These are phyloP conservation scores for Cricetomys ansorgei DNA, from an alignment of 2,113 vertebrate genomes.

Conservation along the genomic window DNA sequence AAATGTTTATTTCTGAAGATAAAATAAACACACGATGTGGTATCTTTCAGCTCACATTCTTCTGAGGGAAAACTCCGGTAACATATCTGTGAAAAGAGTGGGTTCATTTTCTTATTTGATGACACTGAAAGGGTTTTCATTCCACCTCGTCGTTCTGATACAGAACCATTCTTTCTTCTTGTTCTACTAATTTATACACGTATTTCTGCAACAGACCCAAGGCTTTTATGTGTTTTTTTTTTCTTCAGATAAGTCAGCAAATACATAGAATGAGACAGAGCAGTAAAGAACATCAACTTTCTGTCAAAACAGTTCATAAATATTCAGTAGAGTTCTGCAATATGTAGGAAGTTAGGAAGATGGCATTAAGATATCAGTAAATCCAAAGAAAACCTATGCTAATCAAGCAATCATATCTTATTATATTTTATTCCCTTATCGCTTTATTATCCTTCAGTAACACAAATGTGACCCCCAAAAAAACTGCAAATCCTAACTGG, in stretches of 20 bases:
- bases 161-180: slow-evolving; percentile 75
- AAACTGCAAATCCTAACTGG: slow-evolving; percentile 52
- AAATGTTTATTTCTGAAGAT: slow-evolving; percentile 74
- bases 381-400: slow-evolving; percentile 80
- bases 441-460: slow-evolving; percentile 73
- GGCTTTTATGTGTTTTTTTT: slow-evolving; percentile 78
- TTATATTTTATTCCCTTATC: slow-evolving; percentile 80
- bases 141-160: slow-evolving; percentile 58
- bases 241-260: slow-evolving; percentile 79
- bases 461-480: slow-evolving; percentile 47
- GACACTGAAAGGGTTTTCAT: slow-evolving; percentile 75
- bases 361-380: slow-evolving; percentile 76
- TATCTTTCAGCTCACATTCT: slow-evolving; percentile 61
- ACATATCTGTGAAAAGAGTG: slow-evolving; percentile 55
- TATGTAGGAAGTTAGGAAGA: slow-evolving; percentile 82
- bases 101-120: slow-evolving; percentile 72
- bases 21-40: slow-evolving; percentile 58
- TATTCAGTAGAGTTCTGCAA: slow-evolving; percentile 78
- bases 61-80: slow-evolving; percentile 66
- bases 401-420: slow-evolving; percentile 73
- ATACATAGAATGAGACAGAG: slow-evolving; percentile 79
- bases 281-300: slow-evolving; percentile 78
- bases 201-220: slow-evolving; percentile 79
- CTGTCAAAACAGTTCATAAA: slow-evolving; percentile 84
- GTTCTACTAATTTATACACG: slow-evolving; percentile 75